A percentile compares a stretch with the other conserved stretches of the same genome.
These are phyloP conservation scores for Agrochola lychnidis DNA, from an alignment of 2,888 invertebrate species.

Conservation along the genomic window DNA sequence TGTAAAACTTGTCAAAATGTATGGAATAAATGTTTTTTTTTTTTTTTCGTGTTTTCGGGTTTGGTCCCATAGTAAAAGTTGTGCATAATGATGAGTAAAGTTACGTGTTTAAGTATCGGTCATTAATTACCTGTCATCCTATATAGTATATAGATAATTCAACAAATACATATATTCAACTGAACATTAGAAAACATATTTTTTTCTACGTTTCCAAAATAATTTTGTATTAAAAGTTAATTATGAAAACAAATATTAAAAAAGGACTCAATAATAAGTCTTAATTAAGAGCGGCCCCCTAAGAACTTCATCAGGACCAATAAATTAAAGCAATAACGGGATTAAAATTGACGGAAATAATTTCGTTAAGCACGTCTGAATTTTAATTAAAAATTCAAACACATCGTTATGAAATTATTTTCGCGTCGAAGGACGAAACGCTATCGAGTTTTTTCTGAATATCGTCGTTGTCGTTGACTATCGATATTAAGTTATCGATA, in stretches of 20 bases:
- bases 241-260: too few relatives aligned
- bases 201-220: too few relatives aligned
- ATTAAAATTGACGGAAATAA: constrained; percentile 58
- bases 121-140: too few relatives aligned
- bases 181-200: neutral
- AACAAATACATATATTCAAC: too few relatives aligned
- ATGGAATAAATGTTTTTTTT: too few relatives aligned
- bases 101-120: too few relatives aligned
- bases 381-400: constrained; percentile 28
- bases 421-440: constrained; percentile 1
- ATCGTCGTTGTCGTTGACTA: neutral
- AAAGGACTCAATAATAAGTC: neutral
- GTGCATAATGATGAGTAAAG: too few relatives aligned
- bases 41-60: too few relatives aligned
- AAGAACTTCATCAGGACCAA: constrained; percentile 12
- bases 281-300: constrained; percentile 13
- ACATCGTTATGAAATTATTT: constrained; percentile 26
- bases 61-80: too few relatives aligned
- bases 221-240: too few relatives aligned
- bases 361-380: constrained; percentile 33
- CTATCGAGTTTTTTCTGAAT: constrained; percentile 18
- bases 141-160: too few relatives aligned
- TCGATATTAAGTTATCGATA: constrained; percentile 16
- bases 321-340: constrained; percentile 22
- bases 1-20: too few relatives aligned